A percentile compares a stretch with the other conserved stretches of the same genome.
Evolutionary conservation across 2,797 vertebrate genomes (phyloP).

Genomic region (Smutsia temminckii): DNA sequence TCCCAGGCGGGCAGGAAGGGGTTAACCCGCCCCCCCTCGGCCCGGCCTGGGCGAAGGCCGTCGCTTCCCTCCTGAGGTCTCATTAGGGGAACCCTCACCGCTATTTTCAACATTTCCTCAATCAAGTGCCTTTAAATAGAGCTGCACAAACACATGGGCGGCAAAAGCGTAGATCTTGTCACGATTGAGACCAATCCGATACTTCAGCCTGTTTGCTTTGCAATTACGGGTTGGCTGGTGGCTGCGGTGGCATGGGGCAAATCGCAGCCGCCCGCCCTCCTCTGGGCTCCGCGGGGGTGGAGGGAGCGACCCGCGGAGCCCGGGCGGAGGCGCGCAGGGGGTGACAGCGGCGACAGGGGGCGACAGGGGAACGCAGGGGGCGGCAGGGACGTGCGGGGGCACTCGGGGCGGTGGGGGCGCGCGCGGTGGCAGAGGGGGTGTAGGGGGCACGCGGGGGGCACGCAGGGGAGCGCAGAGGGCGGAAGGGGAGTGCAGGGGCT

Average conservation of each 20-base stretch:
- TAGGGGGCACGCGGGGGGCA: neutral
- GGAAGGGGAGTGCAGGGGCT: neutral
- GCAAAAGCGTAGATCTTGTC: slow-evolving; percentile 86
- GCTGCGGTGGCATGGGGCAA: slow-evolving; percentile 73
- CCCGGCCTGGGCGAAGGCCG: slow-evolving; percentile 75
- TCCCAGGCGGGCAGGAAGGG: slow-evolving; percentile 73
- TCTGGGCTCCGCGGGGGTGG: neutral
- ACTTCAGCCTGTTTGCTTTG: slow-evolving; percentile 87
- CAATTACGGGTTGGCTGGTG: slow-evolving; percentile 82
- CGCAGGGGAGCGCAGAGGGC: neutral
- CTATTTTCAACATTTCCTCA: slow-evolving; percentile 90
- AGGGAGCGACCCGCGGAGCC: neutral
- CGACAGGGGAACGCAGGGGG: neutral
- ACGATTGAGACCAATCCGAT: slow-evolving; percentile 81
- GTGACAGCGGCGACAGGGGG: no score
- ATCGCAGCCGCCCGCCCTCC: slow-evolving; percentile 39
- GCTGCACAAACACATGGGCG: slow-evolving; percentile 86
- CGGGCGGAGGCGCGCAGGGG: neutral
- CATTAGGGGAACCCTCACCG: slow-evolving; percentile 88
- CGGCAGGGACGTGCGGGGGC: no score
- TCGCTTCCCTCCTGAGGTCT: slow-evolving; percentile 88
- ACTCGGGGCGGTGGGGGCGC: neutral
- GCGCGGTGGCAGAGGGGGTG: neutral
- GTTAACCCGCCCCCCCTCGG: slow-evolving; percentile 79
- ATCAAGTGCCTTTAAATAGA: slow-evolving; percentile 89